Base-by-base conservation (phyloP, 2,888 invertebrate species). In the Glyphotaelius pellucidus region DNA sequence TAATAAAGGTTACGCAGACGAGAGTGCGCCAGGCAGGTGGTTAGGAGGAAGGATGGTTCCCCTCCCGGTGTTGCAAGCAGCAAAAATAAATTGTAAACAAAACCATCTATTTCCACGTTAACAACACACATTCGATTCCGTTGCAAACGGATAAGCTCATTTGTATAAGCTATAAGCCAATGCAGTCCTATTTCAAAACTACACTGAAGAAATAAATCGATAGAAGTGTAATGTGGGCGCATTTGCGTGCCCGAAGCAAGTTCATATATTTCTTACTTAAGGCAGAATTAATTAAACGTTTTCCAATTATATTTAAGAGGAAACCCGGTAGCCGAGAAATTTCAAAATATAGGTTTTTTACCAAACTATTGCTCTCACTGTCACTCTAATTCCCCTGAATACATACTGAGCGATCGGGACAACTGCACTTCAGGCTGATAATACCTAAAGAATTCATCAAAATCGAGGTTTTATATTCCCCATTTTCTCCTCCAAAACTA, bases 61-160 rank as follows among this genome's bases (percentile, higher is more conserved):
- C 88, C 88, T 30, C 67, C 87, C 52, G 31, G 87, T 67, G 88
- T 88, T 88, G 88, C 67, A 88, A 88, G 88, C 88, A 67, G 35
- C 88, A 88, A 88, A 88, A 88, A 88, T 88, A 88, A 88, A 67
- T 32, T 32, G 67, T 88, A 88, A 88, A 67, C 67, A 87, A 52
- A 87, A n/a, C 52, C 30, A 35, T 88, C 88, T 88, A 88, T 88
- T 88, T 88, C 11, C 31, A 52, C 7, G 35, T 32, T n/a, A 32
- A 52, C 47, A 87, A 52, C 88, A 88, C 88, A 88, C 88, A 67
- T 88, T 52, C 67, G 19, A 32, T 52, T 52, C 32, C 2, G n/a
- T 31, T 32, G 81, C 32, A 32, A 5, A 14, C 7, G n/a, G 67
- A 25, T 9, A 9, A 67, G 25, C 67, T 67, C 67, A n/a, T 67